Conservation (phyloP, 1,140 invertebrate genomes). For the Phenacoccus solenopsis region DNA sequence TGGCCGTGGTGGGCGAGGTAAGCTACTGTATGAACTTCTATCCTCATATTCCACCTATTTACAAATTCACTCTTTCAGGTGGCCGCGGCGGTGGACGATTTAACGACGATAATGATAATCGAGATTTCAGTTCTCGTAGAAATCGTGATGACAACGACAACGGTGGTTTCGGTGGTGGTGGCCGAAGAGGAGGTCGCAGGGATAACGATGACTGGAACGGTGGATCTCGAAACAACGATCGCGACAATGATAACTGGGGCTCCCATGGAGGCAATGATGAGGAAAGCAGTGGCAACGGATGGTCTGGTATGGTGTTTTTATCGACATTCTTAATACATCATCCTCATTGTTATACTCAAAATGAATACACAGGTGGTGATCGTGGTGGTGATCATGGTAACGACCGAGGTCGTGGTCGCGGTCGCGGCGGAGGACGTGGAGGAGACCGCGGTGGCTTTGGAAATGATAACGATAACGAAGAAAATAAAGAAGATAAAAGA, state of each 20-base stretch:
- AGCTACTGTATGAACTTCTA: no score
- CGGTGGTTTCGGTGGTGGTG: not conserved
- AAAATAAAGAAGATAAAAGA: not conserved
- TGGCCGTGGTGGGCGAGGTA: not conserved
- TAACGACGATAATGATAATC: not conserved
- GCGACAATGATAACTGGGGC: not conserved
- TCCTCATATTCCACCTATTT: no score
- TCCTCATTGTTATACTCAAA: no score
- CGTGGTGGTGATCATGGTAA: not conserved
- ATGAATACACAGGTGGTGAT: not conserved
- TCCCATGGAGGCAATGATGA: not conserved
- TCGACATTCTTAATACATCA: no score
- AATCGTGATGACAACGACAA: not conserved
- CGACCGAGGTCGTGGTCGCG: not conserved
- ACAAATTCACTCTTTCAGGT: not conserved
- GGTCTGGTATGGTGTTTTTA: no score
- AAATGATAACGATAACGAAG: not conserved
- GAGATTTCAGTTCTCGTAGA: not conserved
- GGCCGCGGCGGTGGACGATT: no score
- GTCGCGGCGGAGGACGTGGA: not conserved
- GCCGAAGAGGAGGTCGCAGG: not conserved
- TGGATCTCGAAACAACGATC: not conserved
- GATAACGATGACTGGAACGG: not conserved
- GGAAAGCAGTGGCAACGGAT: no score
- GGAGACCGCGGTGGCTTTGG: not conserved